These are phyloP conservation scores for Tribolium castaneum DNA, from an alignment of 1,140 invertebrate genomes.

Conservation along the genomic window DNA sequence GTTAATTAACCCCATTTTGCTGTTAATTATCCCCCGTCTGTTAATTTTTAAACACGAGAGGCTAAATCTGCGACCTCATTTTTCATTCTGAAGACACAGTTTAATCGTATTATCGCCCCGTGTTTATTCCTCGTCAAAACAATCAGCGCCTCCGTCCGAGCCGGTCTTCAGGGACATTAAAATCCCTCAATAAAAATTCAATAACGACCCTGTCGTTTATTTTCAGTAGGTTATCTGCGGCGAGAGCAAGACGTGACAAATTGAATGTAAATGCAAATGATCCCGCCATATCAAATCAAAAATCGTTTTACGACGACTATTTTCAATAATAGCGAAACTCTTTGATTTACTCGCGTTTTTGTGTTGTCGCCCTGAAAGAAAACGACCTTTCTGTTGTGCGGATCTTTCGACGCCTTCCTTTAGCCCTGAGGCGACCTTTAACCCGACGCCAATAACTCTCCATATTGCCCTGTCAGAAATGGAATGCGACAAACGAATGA, in stretches of 20 bases:
- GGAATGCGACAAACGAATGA: conserved; percentile 43
- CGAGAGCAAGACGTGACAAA: conserved; percentile 36
- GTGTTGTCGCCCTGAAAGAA: background rate
- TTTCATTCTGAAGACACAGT: background rate
- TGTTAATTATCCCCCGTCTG: background rate
- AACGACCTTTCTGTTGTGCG: conserved; percentile 9
- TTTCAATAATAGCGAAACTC: conserved; percentile 21
- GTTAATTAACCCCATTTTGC: no score
- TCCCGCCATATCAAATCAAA: conserved; percentile 28
- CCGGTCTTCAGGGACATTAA: background rate
- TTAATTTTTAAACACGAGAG: background rate
- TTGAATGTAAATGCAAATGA: conserved; percentile 40
- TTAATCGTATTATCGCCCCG: background rate
- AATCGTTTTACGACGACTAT: conserved; percentile 31
- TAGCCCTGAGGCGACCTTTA: conserved; percentile 36
- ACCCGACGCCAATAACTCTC: conserved; percentile 41
- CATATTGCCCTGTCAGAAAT: conserved; percentile 41
- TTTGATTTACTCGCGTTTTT: conserved; percentile 1
- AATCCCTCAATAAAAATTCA: conserved; percentile 24
- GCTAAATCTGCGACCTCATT: background rate
- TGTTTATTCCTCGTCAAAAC: background rate
- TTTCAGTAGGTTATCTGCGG: background rate
- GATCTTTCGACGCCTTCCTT: conserved; percentile 16
- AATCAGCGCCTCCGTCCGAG: background rate
- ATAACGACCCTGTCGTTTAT: conserved; percentile 24